phyloP scores from a whole-genome alignment of 2,113 vertebrate species.

The Nannobrachium achirus region DNA sequence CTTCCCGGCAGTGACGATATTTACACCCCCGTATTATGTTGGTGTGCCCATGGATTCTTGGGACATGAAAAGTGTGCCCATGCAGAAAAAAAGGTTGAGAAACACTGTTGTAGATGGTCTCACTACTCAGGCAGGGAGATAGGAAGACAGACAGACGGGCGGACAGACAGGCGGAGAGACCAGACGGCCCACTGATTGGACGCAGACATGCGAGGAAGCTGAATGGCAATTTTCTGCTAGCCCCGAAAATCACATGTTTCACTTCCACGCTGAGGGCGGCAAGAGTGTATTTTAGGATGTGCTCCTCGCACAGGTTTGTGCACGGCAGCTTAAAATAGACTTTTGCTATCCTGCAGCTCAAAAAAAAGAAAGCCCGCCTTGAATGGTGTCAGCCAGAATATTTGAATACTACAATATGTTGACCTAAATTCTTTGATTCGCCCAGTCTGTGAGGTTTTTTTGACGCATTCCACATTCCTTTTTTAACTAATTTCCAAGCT shows the following conservation, averaged over 20 bases:
- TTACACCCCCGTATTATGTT: no score
- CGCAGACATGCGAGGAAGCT: constrained; percentile 37
- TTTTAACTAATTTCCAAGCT: no score
- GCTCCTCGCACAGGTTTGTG: constrained; percentile 6
- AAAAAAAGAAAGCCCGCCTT: not conserved
- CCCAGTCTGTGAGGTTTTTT: not conserved
- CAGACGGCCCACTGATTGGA: constrained; percentile 4
- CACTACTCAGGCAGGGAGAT: not conserved
- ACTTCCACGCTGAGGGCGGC: constrained; percentile 29
- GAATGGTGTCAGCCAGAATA: constrained; percentile 1
- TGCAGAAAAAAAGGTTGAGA: no score
- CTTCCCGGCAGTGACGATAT: no score
- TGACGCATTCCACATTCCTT: no score
- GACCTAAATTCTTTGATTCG: not conserved
- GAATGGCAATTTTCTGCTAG: constrained; percentile 51
- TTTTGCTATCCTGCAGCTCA: not conserved
- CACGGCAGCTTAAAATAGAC: constrained; percentile 22
- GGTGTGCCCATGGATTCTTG: no score
- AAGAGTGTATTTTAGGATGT: constrained; percentile 36
- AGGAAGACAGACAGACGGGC: not conserved
- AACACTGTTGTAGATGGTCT: no score
- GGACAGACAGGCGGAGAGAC: constrained; percentile 9
- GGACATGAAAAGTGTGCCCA: no score
- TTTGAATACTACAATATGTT: not conserved
- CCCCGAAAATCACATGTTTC: constrained; percentile 64